phyloP scores from a whole-genome alignment of 1,140 invertebrate genomes.

The Diachasmimorpha longicaudata region DNA sequence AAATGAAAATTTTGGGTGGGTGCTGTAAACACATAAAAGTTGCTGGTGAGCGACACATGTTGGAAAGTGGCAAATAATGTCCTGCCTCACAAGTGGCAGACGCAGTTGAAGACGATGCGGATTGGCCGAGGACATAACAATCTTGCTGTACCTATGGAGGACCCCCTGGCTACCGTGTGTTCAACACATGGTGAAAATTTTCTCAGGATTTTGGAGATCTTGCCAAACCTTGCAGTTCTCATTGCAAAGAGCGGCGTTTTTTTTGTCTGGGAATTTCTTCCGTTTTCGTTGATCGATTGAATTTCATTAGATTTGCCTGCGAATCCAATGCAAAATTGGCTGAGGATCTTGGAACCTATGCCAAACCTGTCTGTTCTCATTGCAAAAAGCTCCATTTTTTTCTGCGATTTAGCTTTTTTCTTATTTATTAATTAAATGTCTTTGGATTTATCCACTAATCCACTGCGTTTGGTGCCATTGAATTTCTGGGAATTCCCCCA shows the following conservation, averaged over 20 bases:
- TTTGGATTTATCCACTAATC: too few relatives aligned
- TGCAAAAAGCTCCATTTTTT: too few relatives aligned
- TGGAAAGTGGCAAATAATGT: conserved; percentile 22
- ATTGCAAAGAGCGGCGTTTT: not conserved
- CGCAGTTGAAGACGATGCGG: conserved; percentile 8
- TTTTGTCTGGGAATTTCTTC: too few relatives aligned
- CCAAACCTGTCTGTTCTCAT: too few relatives aligned
- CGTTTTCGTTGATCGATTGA: too few relatives aligned
- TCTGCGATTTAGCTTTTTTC: too few relatives aligned
- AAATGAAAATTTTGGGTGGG: conserved; percentile 16
- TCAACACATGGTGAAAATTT: conserved; percentile 32
- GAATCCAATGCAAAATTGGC: not conserved
- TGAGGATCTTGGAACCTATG: too few relatives aligned
- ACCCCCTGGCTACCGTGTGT: conserved; percentile 22
- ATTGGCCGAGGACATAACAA: not conserved
- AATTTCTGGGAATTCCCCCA: conserved; percentile 30
- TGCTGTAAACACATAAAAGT: conserved; percentile 10
- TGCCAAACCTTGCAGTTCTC: conserved; percentile 13
- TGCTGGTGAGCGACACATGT: conserved; percentile 6
- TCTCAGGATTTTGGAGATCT: not conserved
- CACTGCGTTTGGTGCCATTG: too few relatives aligned
- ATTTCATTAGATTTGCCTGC: too few relatives aligned
- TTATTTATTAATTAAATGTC: too few relatives aligned
- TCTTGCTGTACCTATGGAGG: not conserved
- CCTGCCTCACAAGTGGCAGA: conserved; percentile 12